These are phyloP conservation scores for Epistrophella euchroma DNA, from an alignment of 2,888 invertebrate species.

Conservation along the genomic window DNA sequence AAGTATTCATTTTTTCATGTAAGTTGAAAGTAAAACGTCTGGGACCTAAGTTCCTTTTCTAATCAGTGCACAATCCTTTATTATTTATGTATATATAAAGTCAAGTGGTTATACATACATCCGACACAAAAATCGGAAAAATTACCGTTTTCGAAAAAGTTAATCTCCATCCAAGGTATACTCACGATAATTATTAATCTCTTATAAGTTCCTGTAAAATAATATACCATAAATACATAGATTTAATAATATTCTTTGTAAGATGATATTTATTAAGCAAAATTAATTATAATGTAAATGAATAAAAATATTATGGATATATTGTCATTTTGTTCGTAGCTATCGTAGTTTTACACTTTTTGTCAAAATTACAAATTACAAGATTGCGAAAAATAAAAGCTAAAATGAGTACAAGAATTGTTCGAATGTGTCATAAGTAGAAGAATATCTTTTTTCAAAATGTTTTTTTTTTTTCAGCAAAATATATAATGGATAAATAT, in stretches of 20 bases:
- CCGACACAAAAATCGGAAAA: too few species aligned
- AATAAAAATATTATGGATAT: conserved; percentile 2
- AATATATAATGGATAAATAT: background rate
- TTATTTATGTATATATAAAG: too few species aligned
- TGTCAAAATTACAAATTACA: background rate
- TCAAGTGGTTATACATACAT: too few species aligned
- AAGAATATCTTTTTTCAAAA: background rate
- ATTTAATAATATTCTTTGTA: background rate
- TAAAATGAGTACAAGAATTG: background rate
- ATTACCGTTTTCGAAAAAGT: too few species aligned
- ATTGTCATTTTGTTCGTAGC: background rate
- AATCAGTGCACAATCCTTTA: too few species aligned
- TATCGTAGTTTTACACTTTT: too few species aligned
- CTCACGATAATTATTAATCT: too few species aligned
- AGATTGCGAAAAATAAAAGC: background rate
- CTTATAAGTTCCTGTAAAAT: background rate
- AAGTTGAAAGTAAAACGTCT: too few species aligned
- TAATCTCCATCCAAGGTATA: too few species aligned
- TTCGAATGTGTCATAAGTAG: background rate
- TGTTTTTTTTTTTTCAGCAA: background rate
- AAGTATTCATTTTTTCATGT: too few species aligned
- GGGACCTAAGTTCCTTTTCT: too few species aligned
- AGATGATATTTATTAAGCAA: conserved; percentile 18
- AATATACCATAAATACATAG: background rate
- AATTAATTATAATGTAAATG: conserved; percentile 21